phyloP scores from a whole-genome alignment of 2,888 invertebrate genomes.

The Dione juno region DNA sequence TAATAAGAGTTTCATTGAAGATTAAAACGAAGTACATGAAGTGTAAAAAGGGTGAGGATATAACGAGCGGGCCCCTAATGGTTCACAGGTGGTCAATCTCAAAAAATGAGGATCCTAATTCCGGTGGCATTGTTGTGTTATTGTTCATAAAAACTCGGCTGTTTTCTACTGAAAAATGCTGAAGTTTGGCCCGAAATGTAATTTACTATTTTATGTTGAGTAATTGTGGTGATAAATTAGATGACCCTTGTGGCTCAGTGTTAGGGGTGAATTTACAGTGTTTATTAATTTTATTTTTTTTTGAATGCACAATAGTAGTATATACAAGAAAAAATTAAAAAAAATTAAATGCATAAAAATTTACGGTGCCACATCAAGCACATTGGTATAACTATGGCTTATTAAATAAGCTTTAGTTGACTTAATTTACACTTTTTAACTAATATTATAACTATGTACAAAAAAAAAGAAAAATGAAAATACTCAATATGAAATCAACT shows the following conservation, averaged over 20 bases:
- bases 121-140: conserved; percentile 27
- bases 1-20: conserved; percentile 14
- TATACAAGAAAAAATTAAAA: no score
- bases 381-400: no score
- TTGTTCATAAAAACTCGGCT: conserved; percentile 22
- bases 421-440: no score
- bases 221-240: conserved; percentile 4
- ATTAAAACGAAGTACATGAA: conserved; percentile 15
- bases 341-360: no score
- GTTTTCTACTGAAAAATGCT: conserved; percentile 19
- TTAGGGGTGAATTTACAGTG: no score
- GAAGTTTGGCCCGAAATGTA: background rate
- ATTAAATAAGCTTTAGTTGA: no score
- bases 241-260: background rate
- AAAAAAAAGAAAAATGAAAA: no score
- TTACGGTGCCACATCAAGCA: no score
- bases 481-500: no score
- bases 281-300: no score
- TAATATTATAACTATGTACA: no score
- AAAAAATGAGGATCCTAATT: conserved; percentile 38
- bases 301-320: no score
- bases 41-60: conserved; percentile 35
- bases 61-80: conserved; percentile 31
- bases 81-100: conserved; percentile 42
- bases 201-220: conserved; percentile 2